A percentile compares a stretch with the other conserved stretches of the same genome.
Evolutionary conservation across 2,888 invertebrate genomes (phyloP).

Genomic region (Sminthurinus aureus): DNA sequence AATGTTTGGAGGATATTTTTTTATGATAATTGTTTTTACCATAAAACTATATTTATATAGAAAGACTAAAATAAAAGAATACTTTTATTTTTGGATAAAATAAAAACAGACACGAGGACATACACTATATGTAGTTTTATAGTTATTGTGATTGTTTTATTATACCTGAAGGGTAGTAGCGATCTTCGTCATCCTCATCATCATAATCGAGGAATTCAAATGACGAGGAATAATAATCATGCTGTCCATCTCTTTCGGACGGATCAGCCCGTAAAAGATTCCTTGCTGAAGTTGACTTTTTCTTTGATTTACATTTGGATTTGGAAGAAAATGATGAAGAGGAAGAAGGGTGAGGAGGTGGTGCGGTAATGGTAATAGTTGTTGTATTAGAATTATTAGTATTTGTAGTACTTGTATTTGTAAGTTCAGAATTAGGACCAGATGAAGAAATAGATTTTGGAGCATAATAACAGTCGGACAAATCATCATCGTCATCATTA

Average conservation of each 20-base stretch:
- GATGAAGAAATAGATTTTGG: too few species aligned
- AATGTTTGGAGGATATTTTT: too few species aligned
- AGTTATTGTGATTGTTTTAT: too few species aligned
- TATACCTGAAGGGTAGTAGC: conserved; percentile 57
- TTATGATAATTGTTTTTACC: too few species aligned
- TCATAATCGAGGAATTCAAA: conserved; percentile 40
- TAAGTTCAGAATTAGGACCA: too few species aligned
- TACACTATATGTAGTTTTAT: too few species aligned
- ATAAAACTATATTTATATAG: too few species aligned
- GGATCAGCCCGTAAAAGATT: conserved; percentile 40
- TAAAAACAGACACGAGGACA: too few species aligned
- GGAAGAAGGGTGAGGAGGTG: not conserved
- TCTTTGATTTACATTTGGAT: conserved; percentile 19
- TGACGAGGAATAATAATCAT: conserved; percentile 32
- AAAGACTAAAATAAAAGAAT: too few species aligned
- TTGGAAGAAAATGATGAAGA: conserved; percentile 11
- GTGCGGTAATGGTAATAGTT: not conserved
- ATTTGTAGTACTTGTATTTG: too few species aligned
- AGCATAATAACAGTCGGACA: conserved; percentile 39
- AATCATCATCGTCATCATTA: conserved; percentile 31
- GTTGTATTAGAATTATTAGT: too few species aligned
- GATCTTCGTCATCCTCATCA: conserved; percentile 50
- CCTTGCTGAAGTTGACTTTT: conserved; percentile 31
- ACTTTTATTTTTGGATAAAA: too few species aligned
- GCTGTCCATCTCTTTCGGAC: conserved; percentile 43